Evolutionary conservation across 2,113 vertebrate genomes (phyloP).

Genomic region (Camelus dromedarius): DNA sequence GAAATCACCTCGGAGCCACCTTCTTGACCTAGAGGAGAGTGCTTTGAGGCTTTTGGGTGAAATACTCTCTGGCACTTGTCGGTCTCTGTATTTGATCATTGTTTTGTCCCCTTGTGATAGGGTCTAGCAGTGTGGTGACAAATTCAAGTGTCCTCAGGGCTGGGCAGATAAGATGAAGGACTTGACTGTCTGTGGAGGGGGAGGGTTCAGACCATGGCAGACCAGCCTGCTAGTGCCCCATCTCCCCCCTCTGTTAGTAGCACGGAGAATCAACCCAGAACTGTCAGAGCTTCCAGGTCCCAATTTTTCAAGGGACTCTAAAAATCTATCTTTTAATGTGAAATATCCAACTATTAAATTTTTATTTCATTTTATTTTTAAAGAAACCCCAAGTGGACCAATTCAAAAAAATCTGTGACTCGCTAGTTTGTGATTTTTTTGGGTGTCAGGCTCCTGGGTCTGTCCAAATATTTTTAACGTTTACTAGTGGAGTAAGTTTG

Average conservation of each 20-base stretch:
- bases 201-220: neutral
- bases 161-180: neutral
- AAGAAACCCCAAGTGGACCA: neutral
- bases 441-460: neutral
- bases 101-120: neutral
- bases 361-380: neutral
- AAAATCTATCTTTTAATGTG: neutral
- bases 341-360: neutral
- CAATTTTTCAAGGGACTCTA: neutral
- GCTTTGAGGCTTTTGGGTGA: neutral
- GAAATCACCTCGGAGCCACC: neutral
- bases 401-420: neutral
- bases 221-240: neutral
- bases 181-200: neutral
- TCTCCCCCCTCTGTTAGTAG: neutral
- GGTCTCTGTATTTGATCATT: neutral
- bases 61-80: neutral
- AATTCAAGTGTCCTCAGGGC: neutral
- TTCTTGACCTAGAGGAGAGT: neutral
- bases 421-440: neutral
- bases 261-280: neutral
- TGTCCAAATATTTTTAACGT: neutral
- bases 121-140: rapidly evolving
- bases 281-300: neutral
- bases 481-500: neutral